Evolutionary conservation across 2,888 invertebrate genomes (phyloP).

Genomic region (Pheosia gnoma): DNA sequence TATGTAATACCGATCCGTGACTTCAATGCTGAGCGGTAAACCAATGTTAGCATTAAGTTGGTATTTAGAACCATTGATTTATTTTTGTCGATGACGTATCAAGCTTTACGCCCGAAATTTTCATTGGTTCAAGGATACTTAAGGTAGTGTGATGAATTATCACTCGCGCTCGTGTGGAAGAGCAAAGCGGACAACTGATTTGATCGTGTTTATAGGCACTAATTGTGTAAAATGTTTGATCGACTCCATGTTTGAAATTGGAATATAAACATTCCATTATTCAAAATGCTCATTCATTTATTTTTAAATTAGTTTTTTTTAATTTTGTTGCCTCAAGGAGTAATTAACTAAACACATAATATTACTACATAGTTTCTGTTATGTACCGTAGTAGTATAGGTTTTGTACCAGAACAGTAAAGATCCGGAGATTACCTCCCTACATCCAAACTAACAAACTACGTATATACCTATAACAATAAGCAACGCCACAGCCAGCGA

Average conservation of each 20-base stretch:
- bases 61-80: slow-evolving; percentile 44
- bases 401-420: no score
- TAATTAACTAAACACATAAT: no score
- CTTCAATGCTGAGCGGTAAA: slow-evolving; percentile 38
- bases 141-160: slow-evolving; percentile 35
- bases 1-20: slow-evolving; percentile 28
- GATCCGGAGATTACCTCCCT: no score
- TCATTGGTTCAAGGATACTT: slow-evolving; percentile 44
- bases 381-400: no score
- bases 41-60: slow-evolving; percentile 36
- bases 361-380: no score
- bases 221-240: not conserved
- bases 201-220: not conserved
- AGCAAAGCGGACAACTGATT: slow-evolving; percentile 17
- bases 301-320: no score
- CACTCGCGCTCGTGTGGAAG: slow-evolving; percentile 18
- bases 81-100: slow-evolving; percentile 64
- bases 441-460: no score
- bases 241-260: not conserved
- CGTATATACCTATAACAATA: no score
- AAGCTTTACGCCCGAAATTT: slow-evolving; percentile 21
- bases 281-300: no score
- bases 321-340: no score
- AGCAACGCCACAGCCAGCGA: no score
- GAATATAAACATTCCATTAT: not conserved